Evolutionary conservation across 2,113 vertebrate species (phyloP).

Genomic region (Ceyx margarethae): DNA sequence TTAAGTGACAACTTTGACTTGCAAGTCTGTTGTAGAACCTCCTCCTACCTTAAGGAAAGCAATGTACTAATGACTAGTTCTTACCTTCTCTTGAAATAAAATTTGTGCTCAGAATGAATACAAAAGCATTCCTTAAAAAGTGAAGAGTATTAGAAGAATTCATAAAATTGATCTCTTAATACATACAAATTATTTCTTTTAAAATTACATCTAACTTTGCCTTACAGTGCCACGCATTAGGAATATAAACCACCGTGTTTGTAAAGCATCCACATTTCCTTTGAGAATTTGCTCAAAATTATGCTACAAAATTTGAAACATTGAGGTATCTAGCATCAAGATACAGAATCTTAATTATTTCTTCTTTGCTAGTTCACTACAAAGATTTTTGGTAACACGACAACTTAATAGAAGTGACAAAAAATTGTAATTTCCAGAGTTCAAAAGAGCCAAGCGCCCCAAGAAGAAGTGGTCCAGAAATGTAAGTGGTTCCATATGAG

Average conservation of each 20-base stretch:
- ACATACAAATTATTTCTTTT: neutral
- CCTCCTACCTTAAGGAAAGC: neutral
- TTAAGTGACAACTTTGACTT: neutral
- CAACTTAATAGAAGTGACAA: neutral
- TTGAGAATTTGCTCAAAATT: neutral
- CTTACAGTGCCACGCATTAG: neutral
- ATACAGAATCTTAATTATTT: neutral
- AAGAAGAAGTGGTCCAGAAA: neutral
- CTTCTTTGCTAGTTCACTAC: neutral
- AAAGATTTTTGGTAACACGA: neutral
- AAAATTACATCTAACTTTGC: neutral
- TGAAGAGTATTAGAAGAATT: neutral
- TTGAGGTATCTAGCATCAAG: neutral
- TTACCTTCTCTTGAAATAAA: neutral
- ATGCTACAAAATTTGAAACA: neutral
- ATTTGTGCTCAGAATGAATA: neutral
- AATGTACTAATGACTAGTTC: neutral
- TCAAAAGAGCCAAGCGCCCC: neutral
- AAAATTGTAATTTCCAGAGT: neutral
- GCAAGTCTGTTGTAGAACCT: neutral
- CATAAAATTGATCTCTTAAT: neutral
- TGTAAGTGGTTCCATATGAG: neutral
- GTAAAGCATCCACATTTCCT: neutral
- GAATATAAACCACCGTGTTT: neutral
- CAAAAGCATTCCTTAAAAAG: neutral